These are phyloP conservation scores for Erithacus rubecula DNA, from an alignment of 2,797 vertebrate genomes.

Conservation along the genomic window DNA sequence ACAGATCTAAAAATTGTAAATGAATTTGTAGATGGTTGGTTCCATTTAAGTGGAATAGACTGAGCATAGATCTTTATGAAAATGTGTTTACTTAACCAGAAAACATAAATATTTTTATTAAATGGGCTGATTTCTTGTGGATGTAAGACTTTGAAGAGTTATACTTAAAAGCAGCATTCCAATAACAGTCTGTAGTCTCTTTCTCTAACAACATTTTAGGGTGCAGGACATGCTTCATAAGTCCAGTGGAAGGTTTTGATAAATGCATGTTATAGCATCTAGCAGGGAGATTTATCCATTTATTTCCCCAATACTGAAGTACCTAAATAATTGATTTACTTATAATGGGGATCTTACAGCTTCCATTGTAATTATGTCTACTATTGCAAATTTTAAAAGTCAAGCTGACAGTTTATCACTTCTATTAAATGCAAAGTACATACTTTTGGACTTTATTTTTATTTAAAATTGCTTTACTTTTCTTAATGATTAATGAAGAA, in stretches of 20 bases:
- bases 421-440: background rate
- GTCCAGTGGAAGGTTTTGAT: background rate
- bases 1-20: constrained; percentile 76
- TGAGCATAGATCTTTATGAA: constrained; percentile 69
- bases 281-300: background rate
- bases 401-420: background rate
- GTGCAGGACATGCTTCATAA: background rate
- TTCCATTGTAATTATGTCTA: constrained; percentile 41
- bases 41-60: constrained; percentile 75
- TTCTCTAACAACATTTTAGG: background rate
- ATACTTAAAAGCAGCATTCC: constrained; percentile 27
- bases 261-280: background rate
- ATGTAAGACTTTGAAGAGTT: constrained; percentile 49
- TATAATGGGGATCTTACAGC: background rate
- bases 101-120: constrained; percentile 73
- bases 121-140: constrained; percentile 41
- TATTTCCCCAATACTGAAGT: constrained; percentile 13
- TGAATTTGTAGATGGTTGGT: constrained; percentile 78
- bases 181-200: background rate
- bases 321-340: background rate
- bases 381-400: constrained; percentile 47
- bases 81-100: constrained; percentile 75
- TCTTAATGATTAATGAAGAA: constrained; percentile 14
- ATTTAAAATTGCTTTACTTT: constrained; percentile 49
- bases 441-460: constrained; percentile 39